Evolutionary conservation across 64 coral and sea anemone species (phyloP).

Genomic region (Actinia tenebrosa): DNA sequence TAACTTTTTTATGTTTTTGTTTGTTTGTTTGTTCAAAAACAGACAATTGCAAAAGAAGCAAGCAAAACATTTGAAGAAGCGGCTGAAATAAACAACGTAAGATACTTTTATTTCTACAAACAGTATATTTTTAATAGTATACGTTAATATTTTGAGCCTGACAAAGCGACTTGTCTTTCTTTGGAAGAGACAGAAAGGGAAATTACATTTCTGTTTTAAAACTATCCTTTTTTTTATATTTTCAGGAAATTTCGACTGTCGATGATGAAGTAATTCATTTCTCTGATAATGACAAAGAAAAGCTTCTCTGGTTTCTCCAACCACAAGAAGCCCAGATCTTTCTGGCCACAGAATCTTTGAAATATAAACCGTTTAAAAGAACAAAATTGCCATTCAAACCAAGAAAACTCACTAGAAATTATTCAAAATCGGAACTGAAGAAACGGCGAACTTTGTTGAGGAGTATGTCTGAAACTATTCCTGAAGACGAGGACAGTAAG

Average conservation of each 20-base stretch:
- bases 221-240: background rate
- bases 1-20: background rate
- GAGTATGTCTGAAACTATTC: slow-evolving; percentile 18
- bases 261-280: slow-evolving; percentile 48
- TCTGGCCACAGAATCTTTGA: slow-evolving; percentile 51
- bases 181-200: too few species aligned
- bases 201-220: too few species aligned
- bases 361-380: slow-evolving; percentile 51
- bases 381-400: slow-evolving; percentile 56
- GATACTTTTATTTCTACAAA: background rate
- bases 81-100: slow-evolving; percentile 51
- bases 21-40: background rate
- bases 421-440: background rate
- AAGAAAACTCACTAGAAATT: slow-evolving; percentile 10
- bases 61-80: slow-evolving; percentile 59
- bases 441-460: background rate
- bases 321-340: slow-evolving; percentile 76
- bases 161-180: too few species aligned
- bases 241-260: slow-evolving; percentile 66
- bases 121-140: too few species aligned
- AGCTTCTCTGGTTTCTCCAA: slow-evolving; percentile 75
- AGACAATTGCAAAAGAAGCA: slow-evolving; percentile 51
- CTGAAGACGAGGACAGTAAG: slow-evolving; percentile 20
- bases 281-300: slow-evolving; percentile 41
- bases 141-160: background rate